Evolutionary conservation across 2,888 invertebrate species (phyloP).

Genomic region (Chesias legatella): DNA sequence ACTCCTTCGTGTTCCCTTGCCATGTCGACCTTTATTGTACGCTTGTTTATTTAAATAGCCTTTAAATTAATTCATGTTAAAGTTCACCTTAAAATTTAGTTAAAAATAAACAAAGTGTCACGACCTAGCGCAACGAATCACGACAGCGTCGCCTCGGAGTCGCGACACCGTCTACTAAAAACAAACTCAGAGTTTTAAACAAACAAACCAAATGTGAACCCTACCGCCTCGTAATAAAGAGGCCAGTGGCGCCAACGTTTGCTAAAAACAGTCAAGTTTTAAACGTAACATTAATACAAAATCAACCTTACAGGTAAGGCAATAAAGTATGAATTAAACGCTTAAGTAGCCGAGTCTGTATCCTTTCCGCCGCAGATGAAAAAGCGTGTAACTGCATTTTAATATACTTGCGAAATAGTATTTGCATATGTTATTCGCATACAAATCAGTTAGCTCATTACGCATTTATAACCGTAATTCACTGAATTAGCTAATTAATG

Average conservation of each 20-base stretch:
- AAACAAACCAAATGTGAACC: constrained; percentile 10
- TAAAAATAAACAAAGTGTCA: constrained; percentile 40
- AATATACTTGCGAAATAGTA: constrained; percentile 21
- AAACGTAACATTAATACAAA: constrained; percentile 6
- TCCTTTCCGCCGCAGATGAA: constrained; percentile 25
- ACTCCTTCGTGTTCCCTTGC: no score
- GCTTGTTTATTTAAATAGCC: not conserved
- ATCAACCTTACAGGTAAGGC: constrained; percentile 16
- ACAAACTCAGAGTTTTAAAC: constrained; percentile 22
- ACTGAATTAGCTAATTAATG: not conserved
- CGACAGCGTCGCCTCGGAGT: constrained; percentile 41
- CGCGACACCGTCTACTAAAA: constrained; percentile 34
- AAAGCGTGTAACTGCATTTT: constrained; percentile 23
- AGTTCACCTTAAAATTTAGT: constrained; percentile 30
- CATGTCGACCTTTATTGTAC: no score
- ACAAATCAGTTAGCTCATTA: constrained; percentile 1
- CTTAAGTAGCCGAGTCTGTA: constrained; percentile 8
- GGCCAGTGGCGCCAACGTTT: constrained; percentile 11
- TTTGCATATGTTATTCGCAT: constrained; percentile 9
- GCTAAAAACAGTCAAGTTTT: constrained; percentile 17
- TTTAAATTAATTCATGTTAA: constrained; percentile 9
- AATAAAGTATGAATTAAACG: constrained; percentile 13
- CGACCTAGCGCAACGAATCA: constrained; percentile 49
- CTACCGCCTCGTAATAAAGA: constrained; percentile 3
- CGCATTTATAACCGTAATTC: constrained; percentile 7